These are phyloP conservation scores for Samia ricini DNA, from an alignment of 1,140 invertebrate species.

Conservation along the genomic window DNA sequence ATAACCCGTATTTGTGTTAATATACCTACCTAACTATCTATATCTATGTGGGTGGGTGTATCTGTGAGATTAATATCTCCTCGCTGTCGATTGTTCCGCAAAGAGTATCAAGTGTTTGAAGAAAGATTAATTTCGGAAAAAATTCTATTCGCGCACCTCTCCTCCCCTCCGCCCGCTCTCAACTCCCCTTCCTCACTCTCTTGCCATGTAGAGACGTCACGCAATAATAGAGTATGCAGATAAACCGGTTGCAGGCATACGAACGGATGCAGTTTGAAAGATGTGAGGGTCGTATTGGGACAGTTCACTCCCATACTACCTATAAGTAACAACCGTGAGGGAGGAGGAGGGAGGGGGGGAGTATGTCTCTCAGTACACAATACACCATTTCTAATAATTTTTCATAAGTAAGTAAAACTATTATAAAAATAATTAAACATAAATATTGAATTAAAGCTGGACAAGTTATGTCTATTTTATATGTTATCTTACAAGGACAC, in stretches of 20 bases:
- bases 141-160: constrained; percentile 27
- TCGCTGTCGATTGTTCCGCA: constrained; percentile 42
- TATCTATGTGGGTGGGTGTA: constrained; percentile 16
- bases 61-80: constrained; percentile 54
- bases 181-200: neutral
- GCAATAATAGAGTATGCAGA: neutral
- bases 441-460: too few relatives aligned
- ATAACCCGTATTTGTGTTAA: too few relatives aligned
- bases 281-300: neutral
- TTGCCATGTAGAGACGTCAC: neutral
- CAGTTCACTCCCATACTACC: neutral
- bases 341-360: too few relatives aligned
- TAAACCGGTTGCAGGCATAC: neutral
- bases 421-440: too few relatives aligned
- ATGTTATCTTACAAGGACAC: too few relatives aligned
- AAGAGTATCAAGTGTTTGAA: constrained; percentile 65
- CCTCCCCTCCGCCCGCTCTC: constrained; percentile 1
- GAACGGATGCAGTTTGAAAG: neutral
- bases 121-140: constrained; percentile 68
- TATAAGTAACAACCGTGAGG: too few relatives aligned
- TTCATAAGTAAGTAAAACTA: too few relatives aligned
- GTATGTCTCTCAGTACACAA: too few relatives aligned
- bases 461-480: too few relatives aligned
- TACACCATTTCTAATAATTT: too few relatives aligned
- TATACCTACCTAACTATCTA: neutral